Percentiles rank a stretch among this genome's conserved stretches.
phyloP scores from a whole-genome alignment of 2,113 vertebrate genomes.

The Proterorhinus semilunaris region DNA sequence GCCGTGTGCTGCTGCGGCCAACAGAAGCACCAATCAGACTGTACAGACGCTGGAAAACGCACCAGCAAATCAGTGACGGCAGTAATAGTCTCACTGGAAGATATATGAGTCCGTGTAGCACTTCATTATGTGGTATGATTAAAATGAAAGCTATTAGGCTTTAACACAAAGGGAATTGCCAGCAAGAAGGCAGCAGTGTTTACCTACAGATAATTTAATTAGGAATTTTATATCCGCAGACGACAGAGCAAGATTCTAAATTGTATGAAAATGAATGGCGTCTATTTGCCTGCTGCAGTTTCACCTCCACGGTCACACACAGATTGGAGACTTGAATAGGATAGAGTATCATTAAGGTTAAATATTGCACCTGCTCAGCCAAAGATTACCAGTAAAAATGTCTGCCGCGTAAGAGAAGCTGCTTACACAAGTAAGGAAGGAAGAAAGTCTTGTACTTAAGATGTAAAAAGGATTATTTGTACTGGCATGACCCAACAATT shows the following conservation, averaged over 20 bases:
- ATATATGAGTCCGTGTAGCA: slow-evolving; percentile 5
- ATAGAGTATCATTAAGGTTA: not conserved
- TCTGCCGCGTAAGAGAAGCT: not conserved
- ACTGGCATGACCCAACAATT: too few species aligned
- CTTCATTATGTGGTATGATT: slow-evolving; percentile 11
- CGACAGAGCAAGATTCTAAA: not conserved
- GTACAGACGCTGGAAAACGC: slow-evolving; percentile 14
- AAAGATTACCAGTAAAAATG: not conserved
- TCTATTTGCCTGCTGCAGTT: not conserved
- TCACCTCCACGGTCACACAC: not conserved
- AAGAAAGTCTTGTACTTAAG: not conserved
- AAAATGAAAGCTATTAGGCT: not conserved
- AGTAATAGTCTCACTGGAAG: not conserved
- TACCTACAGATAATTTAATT: slow-evolving; percentile 13
- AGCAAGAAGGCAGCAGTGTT: not conserved
- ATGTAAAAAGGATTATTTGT: too few species aligned
- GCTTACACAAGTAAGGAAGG: not conserved
- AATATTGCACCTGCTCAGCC: not conserved
- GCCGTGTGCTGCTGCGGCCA: slow-evolving; percentile 37
- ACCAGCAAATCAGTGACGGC: slow-evolving; percentile 19
- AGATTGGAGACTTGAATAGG: not conserved
- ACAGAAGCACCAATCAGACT: slow-evolving; percentile 40
- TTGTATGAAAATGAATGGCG: not conserved
- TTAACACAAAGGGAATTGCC: not conserved
- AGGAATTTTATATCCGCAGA: not conserved